Conservation (phyloP, 2,888 invertebrate species). For the Eristalinus aeneus region DNA sequence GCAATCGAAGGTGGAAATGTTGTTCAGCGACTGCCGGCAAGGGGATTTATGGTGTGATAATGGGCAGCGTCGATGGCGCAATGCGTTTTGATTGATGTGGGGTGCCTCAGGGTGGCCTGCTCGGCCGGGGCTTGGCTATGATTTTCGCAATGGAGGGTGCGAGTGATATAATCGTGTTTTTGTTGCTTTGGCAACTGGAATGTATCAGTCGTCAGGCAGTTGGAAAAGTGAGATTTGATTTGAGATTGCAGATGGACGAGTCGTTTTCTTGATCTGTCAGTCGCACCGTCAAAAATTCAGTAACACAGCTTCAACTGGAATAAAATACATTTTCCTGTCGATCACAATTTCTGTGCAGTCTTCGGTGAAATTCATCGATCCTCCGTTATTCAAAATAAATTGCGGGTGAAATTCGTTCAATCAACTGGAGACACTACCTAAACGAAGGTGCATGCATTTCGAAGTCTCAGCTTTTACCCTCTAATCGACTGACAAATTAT, state of each 20-base stretch:
- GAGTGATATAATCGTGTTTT: background rate
- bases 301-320: too few species aligned
- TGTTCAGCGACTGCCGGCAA: slow-evolving; percentile 1
- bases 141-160: background rate
- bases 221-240: background rate
- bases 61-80: slow-evolving; percentile 13
- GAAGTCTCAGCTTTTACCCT: background rate
- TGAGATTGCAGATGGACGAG: background rate
- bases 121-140: background rate
- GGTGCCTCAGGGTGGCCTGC: background rate
- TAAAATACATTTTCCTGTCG: too few species aligned
- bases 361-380: too few species aligned
- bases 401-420: too few species aligned
- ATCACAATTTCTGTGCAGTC: too few species aligned
- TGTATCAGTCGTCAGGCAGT: background rate
- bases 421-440: too few species aligned
- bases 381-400: too few species aligned
- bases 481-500: background rate
- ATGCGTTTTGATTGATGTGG: background rate
- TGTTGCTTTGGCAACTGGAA: background rate
- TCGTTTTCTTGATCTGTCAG: background rate
- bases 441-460: background rate
- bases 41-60: slow-evolving; percentile 42
- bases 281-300: too few species aligned
- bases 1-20: slow-evolving; percentile 33